Conservation (phyloP, 2,888 invertebrate genomes). For the Myopa tessellatipennis region DNA sequence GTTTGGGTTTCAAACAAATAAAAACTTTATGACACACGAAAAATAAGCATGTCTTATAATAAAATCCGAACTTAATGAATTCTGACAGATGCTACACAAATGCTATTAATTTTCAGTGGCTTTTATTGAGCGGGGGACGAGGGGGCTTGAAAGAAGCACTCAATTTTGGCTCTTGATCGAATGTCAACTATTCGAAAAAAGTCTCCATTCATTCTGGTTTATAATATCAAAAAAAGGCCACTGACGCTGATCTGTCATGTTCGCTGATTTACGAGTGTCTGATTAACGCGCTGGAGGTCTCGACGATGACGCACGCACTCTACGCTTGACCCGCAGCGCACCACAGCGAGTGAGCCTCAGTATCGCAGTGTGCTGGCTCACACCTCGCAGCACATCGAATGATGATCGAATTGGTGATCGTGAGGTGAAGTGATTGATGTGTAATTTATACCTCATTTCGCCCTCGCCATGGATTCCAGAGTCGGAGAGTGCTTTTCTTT, state of each 20-base stretch:
- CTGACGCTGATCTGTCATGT: constrained; percentile 21
- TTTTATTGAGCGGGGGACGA: background rate
- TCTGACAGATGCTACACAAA: constrained; percentile 54
- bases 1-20: constrained; percentile 15
- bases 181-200: constrained; percentile 30
- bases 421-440: background rate
- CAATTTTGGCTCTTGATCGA: constrained; percentile 24
- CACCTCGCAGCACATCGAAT: background rate
- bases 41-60: background rate
- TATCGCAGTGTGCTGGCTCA: background rate
- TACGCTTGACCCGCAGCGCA: background rate
- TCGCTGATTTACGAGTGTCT: constrained; percentile 15
- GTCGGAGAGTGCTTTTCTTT: no score
- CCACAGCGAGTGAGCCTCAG: background rate
- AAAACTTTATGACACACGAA: constrained; percentile 20
- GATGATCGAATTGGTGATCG: background rate
- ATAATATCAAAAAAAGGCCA: background rate
- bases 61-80: constrained; percentile 58
- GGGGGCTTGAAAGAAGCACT: background rate
- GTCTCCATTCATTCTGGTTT: background rate
- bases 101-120: constrained; percentile 40
- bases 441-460: background rate
- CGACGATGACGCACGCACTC: background rate
- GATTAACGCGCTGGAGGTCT: background rate
- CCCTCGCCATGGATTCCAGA: background rate